These are phyloP conservation scores for Cephalotes varians DNA, from an alignment of 2,888 invertebrate species.

Conservation along the genomic window DNA sequence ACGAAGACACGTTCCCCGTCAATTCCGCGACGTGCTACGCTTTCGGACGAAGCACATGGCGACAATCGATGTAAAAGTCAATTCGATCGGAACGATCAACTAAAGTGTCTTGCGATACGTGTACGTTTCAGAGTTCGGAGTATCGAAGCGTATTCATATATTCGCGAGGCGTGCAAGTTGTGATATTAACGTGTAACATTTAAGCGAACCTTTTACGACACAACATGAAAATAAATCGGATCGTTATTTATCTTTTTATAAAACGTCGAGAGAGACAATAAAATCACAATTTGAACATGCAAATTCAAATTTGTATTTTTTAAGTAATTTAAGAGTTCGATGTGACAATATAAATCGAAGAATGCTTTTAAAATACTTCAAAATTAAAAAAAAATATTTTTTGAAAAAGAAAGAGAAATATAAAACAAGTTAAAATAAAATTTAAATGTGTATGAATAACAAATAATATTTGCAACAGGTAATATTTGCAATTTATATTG, in stretches of 20 bases:
- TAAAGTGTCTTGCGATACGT: constrained; percentile 6
- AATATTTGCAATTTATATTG: background rate
- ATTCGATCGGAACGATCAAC: constrained; percentile 18
- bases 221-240: background rate
- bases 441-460: background rate
- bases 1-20: constrained; percentile 49
- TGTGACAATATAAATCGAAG: background rate
- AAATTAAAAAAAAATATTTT: background rate
- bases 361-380: background rate
- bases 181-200: background rate
- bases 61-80: constrained; percentile 19
- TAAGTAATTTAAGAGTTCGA: background rate
- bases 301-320: background rate
- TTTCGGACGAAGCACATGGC: constrained; percentile 40
- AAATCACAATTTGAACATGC: background rate
- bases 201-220: background rate
- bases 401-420: background rate
- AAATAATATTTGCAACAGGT: background rate
- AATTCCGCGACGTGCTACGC: constrained; percentile 58
- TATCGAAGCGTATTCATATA: background rate
- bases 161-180: background rate
- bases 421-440: background rate
- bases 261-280: background rate
- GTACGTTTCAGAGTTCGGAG: constrained; percentile 28
- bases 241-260: background rate